phyloP scores from a whole-genome alignment of 92 coral and sea anemone species.

The Epizoanthus rinbou region DNA sequence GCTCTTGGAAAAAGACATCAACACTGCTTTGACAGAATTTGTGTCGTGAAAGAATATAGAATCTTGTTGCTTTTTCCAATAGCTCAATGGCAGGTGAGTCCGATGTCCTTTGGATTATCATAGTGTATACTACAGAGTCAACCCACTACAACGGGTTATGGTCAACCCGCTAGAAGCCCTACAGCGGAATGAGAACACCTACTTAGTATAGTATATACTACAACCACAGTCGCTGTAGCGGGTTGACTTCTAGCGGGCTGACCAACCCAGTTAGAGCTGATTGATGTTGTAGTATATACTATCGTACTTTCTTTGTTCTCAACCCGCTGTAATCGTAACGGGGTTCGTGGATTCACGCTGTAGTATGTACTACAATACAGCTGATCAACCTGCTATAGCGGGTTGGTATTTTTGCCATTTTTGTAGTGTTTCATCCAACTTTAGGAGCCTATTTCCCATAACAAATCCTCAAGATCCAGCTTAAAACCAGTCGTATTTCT shows the following conservation, averaged over 20 bases:
- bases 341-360: constrained; percentile 1
- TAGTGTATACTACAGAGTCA: constrained; percentile 5
- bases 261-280: constrained; percentile 6
- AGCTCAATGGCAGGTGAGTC: constrained; percentile 7
- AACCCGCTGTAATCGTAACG: neutral
- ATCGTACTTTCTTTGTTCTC: constrained; percentile 2
- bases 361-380: neutral
- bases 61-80: constrained; percentile 5
- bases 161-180: constrained; percentile 8
- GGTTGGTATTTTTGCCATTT: constrained; percentile 2
- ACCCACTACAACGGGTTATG: constrained; percentile 7
- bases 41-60: constrained; percentile 5
- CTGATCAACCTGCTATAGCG: neutral
- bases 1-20: constrained; percentile 6
- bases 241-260: too few relatives aligned
- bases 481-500: constrained; percentile 5
- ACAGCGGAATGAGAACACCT: constrained; percentile 7
- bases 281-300: constrained; percentile 4
- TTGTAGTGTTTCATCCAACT: constrained; percentile 2
- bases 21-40: constrained; percentile 5
- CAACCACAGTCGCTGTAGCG: constrained; percentile 8
- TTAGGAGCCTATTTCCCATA: constrained; percentile 7
- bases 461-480: constrained; percentile 8
- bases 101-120: constrained; percentile 6
- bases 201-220: constrained; percentile 3